Base-by-base conservation (phyloP, 2,888 invertebrate genomes). In the Anticlea derivata region DNA sequence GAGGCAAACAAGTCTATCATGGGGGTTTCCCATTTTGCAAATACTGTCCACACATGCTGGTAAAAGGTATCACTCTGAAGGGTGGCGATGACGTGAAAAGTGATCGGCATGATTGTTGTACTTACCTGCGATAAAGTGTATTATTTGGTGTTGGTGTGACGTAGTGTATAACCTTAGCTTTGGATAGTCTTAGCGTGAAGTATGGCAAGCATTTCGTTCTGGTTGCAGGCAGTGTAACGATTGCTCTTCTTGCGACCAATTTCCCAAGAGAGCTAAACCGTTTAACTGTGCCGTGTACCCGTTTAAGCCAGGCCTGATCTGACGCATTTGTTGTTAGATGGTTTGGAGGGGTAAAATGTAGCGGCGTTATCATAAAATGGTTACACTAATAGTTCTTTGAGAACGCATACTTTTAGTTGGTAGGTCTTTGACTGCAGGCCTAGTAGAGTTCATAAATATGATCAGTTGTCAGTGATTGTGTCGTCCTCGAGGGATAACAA, bases 51-150 rank as follows among this genome's bases (percentile, higher is more conserved):
- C 8, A 4, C n/a, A 27, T 7, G n/a, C 27, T 7, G 27, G 8
- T 4, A 8, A 8, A 6, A 30, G 30, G 12, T 30, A 11, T 11
- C 30, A 30, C 4, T 30, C 30, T 1, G 30, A 11, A 7, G 5
- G 5, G 1, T 1, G 12, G 5, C 30, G 27, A 12, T 7, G 7
- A 1, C 30, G 30, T 1, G 41, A 41, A 22, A 41, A 10, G n/a
- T 31, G 31, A 22, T 41, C 30, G 7, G 41, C 37, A 7, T 45
- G 23, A 23, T 37, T 37, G 37, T 45, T 35, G 45, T 22, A 35
- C 7, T 10, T 29, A 4, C 45, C 45, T 12, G 23, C 29, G 7
- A 45, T 23, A 30, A 37, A 23, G 8, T 45, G 23, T 23, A 37
- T 30, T 10, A 35, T 23, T 22, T 35, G 22, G 6, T 11, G 1